A percentile compares a stretch with the other conserved stretches of the same genome.
Evolutionary conservation across 2,797 vertebrate species (phyloP).

Genomic region (Mallotus villosus): DNA sequence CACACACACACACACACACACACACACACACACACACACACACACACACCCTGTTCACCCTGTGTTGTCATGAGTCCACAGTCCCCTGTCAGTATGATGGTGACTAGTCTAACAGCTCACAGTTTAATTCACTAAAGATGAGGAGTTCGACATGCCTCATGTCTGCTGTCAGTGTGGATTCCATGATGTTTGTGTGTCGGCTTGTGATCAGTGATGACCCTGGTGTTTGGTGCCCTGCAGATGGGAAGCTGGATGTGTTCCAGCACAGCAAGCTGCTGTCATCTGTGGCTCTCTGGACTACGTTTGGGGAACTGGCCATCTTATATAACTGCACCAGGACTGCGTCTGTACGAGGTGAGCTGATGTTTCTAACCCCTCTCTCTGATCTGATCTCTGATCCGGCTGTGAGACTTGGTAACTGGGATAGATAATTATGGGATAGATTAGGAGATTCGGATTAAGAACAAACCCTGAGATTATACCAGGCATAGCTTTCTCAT

Average conservation of each 20-base stretch:
- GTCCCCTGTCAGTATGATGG: constrained; percentile 4
- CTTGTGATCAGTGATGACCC: background rate
- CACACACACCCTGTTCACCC: background rate
- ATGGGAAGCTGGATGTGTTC: constrained; percentile 89
- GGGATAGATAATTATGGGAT: no score
- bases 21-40: no score
- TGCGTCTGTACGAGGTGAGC: constrained; percentile 88
- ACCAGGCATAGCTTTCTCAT: no score
- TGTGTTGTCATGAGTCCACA: constrained; percentile 1
- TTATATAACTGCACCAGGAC: constrained; percentile 94
- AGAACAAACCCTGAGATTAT: no score
- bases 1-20: background rate
- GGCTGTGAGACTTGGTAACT: no score
- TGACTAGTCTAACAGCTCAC: background rate
- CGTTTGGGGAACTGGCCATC: constrained; percentile 91
- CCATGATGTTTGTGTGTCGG: background rate
- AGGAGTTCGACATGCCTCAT: background rate
- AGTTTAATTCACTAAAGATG: background rate
- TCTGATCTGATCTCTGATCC: no score
- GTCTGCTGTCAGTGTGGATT: background rate
- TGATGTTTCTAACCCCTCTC: background rate
- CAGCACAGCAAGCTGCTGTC: constrained; percentile 74
- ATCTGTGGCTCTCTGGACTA: constrained; percentile 85
- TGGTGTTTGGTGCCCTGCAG: constrained; percentile 63
- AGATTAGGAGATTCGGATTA: no score